Evolutionary conservation across 2,888 invertebrate species (phyloP).

Genomic region (Cartodere bifasciata): DNA sequence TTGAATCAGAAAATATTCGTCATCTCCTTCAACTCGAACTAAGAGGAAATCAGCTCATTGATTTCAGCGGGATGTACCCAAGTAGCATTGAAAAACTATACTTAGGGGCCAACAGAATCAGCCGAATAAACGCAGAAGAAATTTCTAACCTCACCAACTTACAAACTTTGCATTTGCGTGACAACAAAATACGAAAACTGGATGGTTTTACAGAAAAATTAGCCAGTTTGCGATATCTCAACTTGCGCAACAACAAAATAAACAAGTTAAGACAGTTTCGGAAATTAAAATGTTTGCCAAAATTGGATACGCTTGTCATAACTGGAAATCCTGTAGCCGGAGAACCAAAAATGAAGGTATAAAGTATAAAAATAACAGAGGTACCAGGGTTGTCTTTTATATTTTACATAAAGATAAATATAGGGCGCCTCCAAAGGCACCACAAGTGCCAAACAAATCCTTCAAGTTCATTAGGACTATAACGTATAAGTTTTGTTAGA

Average conservation of each 20-base stretch:
- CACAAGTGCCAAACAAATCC: no score
- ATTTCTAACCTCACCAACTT: conserved; percentile 47
- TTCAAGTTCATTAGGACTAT: no score
- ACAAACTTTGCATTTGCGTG: conserved; percentile 57
- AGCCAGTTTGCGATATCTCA: conserved; percentile 41
- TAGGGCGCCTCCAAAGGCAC: no score
- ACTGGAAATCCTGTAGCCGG: conserved; percentile 40
- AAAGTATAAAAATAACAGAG: not conserved
- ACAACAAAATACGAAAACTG: conserved; percentile 46
- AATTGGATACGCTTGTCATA: conserved; percentile 39
- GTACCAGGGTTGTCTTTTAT: no score
- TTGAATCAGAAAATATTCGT: conserved; percentile 23
- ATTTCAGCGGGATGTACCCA: conserved; percentile 37
- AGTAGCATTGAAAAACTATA: conserved; percentile 55
- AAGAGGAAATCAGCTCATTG: conserved; percentile 38
- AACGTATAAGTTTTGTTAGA: no score
- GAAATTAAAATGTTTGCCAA: conserved; percentile 39
- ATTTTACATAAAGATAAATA: no score
- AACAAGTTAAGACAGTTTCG: conserved; percentile 39
- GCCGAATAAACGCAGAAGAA: conserved; percentile 32
- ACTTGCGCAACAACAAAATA: conserved; percentile 44
- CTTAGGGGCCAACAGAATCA: conserved; percentile 32
- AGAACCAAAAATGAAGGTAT: conserved; percentile 8
- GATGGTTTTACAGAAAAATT: conserved; percentile 38
- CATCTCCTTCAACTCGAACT: conserved; percentile 42